Evolutionary conservation across 2,113 vertebrate species (phyloP), one percentile per base, ranked within the genome.

Genomic region (Cochlearius cochlearius): DNA sequence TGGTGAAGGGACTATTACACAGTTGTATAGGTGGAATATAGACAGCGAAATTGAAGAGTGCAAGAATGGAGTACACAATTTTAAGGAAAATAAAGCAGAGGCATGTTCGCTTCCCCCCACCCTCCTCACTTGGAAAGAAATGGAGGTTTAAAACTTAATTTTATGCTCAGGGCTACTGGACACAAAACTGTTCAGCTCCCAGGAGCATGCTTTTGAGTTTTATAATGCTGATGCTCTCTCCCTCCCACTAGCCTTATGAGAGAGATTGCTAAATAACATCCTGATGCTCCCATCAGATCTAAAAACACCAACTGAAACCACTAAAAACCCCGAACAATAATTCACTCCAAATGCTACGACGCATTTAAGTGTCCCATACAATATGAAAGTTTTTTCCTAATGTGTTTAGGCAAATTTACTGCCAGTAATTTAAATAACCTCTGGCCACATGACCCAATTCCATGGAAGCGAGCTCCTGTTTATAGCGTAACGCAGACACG

Each of bases 31-130:
- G 62, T 58, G 22, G 62, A 89, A 45, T 56, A 81, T 1, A 91
- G 62, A 78, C 74, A 94, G 34, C 26, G 72, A 88, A 88, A 83
- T 2, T 63, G 73, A 92, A 69, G 30, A 81, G 36, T 20, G 5
- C 22, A 88, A 71, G 39, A 86, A 83, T 2, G 6, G 15, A 91
- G 41, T 32, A 85, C 9, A 18, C 41, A 12, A 81, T 64, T 75
- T 91, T 49, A 74, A 64, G 32, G 55, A 77, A 84, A 80, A 43
- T 27, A 88, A 80, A 36, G 39, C 27, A 82, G n/a, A 62, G 32
- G 20, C 45, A 30, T 59, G 16, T 76, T 78, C 1, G 2, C 56
- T 85, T 86, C n/a, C 5, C 7, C 8, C 32, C 1, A 0, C 20
- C 23, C 36, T 49, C 34, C 29, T 63, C 41, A 22, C 26, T 29